phyloP scores from a whole-genome alignment of 2,888 invertebrate genomes.

The Seira sanloemensis region DNA sequence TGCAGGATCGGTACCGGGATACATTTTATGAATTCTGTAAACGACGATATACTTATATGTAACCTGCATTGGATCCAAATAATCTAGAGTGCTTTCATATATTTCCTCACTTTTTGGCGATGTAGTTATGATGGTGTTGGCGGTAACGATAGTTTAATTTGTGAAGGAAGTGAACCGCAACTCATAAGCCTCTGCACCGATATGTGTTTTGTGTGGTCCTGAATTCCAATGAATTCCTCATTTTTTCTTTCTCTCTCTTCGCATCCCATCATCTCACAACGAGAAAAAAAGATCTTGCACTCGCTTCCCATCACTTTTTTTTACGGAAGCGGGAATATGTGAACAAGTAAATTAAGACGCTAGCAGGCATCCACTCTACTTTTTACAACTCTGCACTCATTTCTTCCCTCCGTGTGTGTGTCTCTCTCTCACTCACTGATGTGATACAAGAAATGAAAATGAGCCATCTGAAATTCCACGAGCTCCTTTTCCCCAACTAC shows the following conservation, averaged over 20 bases:
- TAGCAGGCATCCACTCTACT: not conserved
- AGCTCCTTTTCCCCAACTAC: slow-evolving; percentile 67
- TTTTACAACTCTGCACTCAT: slow-evolving; percentile 5
- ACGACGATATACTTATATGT: too few species aligned
- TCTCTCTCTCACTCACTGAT: slow-evolving; percentile 19
- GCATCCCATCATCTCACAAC: not conserved
- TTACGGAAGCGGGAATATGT: slow-evolving; percentile 22
- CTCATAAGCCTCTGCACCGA: slow-evolving; percentile 34
- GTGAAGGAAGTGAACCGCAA: slow-evolving; percentile 41
- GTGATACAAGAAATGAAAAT: too few species aligned
- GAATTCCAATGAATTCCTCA: slow-evolving; percentile 61
- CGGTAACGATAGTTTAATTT: not conserved
- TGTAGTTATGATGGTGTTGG: too few species aligned
- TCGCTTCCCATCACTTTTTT: not conserved
- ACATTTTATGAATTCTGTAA: too few species aligned
- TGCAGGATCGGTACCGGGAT: too few species aligned
- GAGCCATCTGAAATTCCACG: slow-evolving; percentile 71
- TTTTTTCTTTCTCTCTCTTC: slow-evolving; percentile 37
- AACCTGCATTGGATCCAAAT: too few species aligned
- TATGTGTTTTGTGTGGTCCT: slow-evolving; percentile 58
- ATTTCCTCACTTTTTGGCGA: too few species aligned
- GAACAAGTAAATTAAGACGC: slow-evolving; percentile 52
- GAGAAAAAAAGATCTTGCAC: not conserved
- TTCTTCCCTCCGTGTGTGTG: not conserved
- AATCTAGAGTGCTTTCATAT: too few species aligned